phyloP scores from a whole-genome alignment of 2,113 vertebrate species.

The Elachura formosa region DNA sequence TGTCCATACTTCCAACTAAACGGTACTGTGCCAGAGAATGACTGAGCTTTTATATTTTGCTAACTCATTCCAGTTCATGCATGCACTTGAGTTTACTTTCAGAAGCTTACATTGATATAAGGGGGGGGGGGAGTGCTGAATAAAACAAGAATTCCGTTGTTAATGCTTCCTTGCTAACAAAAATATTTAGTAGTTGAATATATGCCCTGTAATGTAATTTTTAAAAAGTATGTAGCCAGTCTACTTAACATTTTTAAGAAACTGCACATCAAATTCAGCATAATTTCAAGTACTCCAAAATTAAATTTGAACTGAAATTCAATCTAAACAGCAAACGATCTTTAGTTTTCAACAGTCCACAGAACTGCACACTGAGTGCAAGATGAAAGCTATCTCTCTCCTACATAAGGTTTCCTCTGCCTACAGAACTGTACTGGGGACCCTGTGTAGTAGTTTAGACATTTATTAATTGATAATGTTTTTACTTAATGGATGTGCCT shows the following conservation, averaged over 20 bases:
- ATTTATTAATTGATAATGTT: background rate
- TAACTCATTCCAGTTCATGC: background rate
- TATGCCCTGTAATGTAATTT: background rate
- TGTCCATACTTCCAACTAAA: background rate
- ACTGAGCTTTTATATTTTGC: background rate
- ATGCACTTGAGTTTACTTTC: slow-evolving; percentile 6
- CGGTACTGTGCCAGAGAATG: background rate
- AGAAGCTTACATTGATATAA: background rate
- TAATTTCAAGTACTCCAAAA: background rate
- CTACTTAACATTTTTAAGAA: background rate
- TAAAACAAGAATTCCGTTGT: background rate
- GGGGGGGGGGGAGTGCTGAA: background rate
- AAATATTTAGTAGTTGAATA: background rate
- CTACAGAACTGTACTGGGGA: background rate
- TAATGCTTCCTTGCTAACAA: background rate
- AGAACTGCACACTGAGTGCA: background rate
- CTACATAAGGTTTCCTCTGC: background rate
- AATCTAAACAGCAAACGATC: background rate
- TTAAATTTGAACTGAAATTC: background rate
- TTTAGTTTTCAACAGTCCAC: background rate
- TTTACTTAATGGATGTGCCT: background rate
- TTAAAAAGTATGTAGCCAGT: background rate
- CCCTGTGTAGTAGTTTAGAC: background rate
- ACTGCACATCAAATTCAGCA: background rate
- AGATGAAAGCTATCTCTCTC: background rate